A percentile compares a stretch with the other conserved stretches of the same genome.
Conservation (phyloP, 2,888 invertebrate genomes). For the Pardosa pseudoannulata region DNA sequence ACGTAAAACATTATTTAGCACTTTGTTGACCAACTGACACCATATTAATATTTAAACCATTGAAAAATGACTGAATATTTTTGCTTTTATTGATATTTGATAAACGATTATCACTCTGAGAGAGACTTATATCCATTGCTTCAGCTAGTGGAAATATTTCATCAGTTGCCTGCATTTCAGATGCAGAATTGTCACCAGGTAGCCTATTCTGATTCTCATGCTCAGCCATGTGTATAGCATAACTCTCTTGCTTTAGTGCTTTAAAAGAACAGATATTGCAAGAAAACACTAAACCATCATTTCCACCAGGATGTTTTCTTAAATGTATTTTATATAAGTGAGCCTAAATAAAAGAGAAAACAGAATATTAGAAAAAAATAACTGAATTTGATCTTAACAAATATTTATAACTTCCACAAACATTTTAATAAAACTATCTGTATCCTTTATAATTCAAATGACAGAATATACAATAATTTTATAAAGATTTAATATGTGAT, state of each 20-base stretch:
- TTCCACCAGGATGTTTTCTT: constrained; percentile 83
- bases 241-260: constrained; percentile 83
- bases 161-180: constrained; percentile 25
- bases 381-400: no score
- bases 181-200: constrained; percentile 7
- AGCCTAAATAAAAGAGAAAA: no score
- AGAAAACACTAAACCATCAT: constrained; percentile 82
- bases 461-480: no score
- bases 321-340: constrained; percentile 87
- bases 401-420: not conserved
- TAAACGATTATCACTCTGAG: constrained; percentile 49
- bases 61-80: constrained; percentile 60
- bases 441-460: no score
- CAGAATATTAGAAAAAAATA: no score
- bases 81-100: constrained; percentile 34
- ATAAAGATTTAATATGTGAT: no score
- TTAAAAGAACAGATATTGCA: constrained; percentile 83
- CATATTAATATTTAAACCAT: constrained; percentile 50
- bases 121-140: constrained; percentile 64
- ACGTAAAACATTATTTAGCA: constrained; percentile 44
- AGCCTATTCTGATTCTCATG: constrained; percentile 34
- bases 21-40: constrained; percentile 47
- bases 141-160: constrained; percentile 59
- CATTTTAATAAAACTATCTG: not conserved
- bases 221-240: constrained; percentile 52